A percentile compares a stretch with the other conserved stretches of the same genome.
phyloP scores from a whole-genome alignment of 1,140 invertebrate genomes.

The Chelonus insularis region DNA sequence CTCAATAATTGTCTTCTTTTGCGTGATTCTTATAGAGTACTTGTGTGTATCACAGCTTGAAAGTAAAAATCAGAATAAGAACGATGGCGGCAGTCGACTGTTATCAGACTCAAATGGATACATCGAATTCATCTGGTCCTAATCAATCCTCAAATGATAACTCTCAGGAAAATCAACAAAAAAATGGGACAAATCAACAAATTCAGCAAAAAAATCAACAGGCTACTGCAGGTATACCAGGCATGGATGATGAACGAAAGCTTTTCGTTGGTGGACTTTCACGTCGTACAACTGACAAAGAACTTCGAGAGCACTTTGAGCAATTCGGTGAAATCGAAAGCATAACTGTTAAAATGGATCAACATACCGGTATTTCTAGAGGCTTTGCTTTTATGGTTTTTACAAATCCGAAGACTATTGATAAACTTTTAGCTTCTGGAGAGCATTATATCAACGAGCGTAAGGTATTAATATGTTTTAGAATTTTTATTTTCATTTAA shows the following conservation, averaged over 20 bases:
- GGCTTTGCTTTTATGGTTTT: slow-evolving; percentile 76
- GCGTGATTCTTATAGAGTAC: neutral
- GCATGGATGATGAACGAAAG: slow-evolving; percentile 61
- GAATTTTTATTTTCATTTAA: slow-evolving; percentile 6
- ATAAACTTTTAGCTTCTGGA: slow-evolving; percentile 63
- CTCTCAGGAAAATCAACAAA: slow-evolving; percentile 33
- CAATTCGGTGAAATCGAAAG: slow-evolving; percentile 69
- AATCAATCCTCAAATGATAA: slow-evolving; percentile 24
- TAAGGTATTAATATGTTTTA: slow-evolving; percentile 48
- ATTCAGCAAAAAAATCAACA: slow-evolving; percentile 36
- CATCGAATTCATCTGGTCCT: slow-evolving; percentile 34
- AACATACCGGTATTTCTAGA: slow-evolving; percentile 66
- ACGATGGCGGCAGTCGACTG: slow-evolving; percentile 51
- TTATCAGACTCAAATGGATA: slow-evolving; percentile 49
- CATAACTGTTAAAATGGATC: slow-evolving; percentile 69
- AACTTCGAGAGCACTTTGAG: slow-evolving; percentile 66
- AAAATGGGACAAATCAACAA: slow-evolving; percentile 18
- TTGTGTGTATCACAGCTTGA: neutral
- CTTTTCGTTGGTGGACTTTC: slow-evolving; percentile 60
- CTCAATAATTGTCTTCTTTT: too few relatives aligned
- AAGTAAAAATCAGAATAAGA: slow-evolving; percentile 11
- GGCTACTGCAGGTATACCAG: slow-evolving; percentile 58
- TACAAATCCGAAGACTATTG: slow-evolving; percentile 64
- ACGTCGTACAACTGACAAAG: slow-evolving; percentile 59
- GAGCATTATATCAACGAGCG: slow-evolving; percentile 69